These are phyloP conservation scores for Isoperla grammatica DNA, from an alignment of 2,888 invertebrate species.

Conservation along the genomic window DNA sequence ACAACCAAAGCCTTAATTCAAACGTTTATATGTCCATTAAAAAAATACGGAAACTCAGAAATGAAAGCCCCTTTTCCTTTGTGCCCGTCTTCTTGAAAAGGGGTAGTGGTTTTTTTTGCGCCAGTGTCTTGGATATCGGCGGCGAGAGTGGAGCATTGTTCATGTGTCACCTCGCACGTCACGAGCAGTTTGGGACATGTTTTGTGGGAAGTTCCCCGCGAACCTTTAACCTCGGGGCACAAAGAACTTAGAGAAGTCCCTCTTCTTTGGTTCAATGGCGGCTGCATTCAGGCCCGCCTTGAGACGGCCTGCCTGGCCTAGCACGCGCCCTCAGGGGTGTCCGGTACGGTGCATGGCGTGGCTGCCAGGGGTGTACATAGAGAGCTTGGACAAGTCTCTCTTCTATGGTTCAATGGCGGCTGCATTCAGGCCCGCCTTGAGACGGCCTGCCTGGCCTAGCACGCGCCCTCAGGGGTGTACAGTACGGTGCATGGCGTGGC, in stretches of 20 bases:
- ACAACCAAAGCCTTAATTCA: slow-evolving; percentile 7
- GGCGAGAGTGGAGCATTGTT: slow-evolving; percentile 1
- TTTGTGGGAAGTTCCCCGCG: slow-evolving; percentile 11
- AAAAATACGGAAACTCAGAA: slow-evolving; percentile 5
- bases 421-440: too few species aligned
- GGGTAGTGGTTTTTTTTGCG: slow-evolving; percentile 6
- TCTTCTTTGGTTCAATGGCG: neutral
- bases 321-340: too few species aligned
- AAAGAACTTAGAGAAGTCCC: slow-evolving; percentile 13
- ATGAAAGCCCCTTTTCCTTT: neutral
- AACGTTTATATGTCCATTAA: slow-evolving; percentile 16
- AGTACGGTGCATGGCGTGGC: too few species aligned
- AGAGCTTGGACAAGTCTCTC: too few species aligned
- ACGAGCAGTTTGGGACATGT: slow-evolving; percentile 10
- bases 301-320: neutral
- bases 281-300: slow-evolving; percentile 9
- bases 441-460: too few species aligned
- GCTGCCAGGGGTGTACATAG: too few species aligned
- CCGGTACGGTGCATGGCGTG: too few species aligned
- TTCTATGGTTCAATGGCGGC: too few species aligned
- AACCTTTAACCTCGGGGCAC: slow-evolving; percentile 3
- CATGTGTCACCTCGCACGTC: slow-evolving; percentile 15
- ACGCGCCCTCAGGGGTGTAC: too few species aligned
- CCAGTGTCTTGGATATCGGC: neutral
- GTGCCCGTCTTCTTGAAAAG: neutral